Evolutionary conservation across 2,888 invertebrate species (phyloP), one percentile per base, ranked within the genome.

Genomic region (Tinea trinotella): DNA sequence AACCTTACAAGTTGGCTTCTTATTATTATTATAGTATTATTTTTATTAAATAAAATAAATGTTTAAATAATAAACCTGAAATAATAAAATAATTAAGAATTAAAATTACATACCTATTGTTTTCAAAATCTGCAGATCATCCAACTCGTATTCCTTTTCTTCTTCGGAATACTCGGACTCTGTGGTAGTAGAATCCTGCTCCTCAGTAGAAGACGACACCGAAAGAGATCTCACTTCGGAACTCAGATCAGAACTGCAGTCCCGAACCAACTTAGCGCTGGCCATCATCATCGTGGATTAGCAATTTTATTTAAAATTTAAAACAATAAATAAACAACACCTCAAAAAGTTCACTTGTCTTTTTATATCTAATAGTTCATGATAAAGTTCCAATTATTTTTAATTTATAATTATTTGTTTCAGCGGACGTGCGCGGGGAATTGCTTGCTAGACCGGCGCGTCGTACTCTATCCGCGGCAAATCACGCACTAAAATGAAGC

Each of bases 101-200:
- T 10, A 6, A 19, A 1, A 46, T 3, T 13, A 87, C 93, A 92
- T 72, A 95, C 95, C 95, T 58, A 95, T 94, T 57, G 95, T 95
- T 86, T 94, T 95, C 63, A 95, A 89, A 64, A 94, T 93, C 74
- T 94, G 93, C 66, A 94, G 90, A 71, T 95, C 94, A 60, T 94
- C 94, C 62, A 95, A 78, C 67, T 90, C 88, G 66, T 90, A 91
- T 65, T 90, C 90, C 61, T 90, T 88, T 62, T 88, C 88, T 60
- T 88, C 88, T 59, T 88, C 88, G 0, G 88, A 87, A 66, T 82
- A 88, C 54, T 88, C 88, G 0, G 88, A 87, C 58, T 88, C 88
- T 10, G 88, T 87, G 58, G 87, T 82, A 57, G 86, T 83, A 54
- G 87, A 87, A 18, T 87, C 87, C 61, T 86, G 87, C 60, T 87